These are phyloP conservation scores for Tiphia femorata DNA, from an alignment of 2,888 invertebrate species.

Conservation along the genomic window DNA sequence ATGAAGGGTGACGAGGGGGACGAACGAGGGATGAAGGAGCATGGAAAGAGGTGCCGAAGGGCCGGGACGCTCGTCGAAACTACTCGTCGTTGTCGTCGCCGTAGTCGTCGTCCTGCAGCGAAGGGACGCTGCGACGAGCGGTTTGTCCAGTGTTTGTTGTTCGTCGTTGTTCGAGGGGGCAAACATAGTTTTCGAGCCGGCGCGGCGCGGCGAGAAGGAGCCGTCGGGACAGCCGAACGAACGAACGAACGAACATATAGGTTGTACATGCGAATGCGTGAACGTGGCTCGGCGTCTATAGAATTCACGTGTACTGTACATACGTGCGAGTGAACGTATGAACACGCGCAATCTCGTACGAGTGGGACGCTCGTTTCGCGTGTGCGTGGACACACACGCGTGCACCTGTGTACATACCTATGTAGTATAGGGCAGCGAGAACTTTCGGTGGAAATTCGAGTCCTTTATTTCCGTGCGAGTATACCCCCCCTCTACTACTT, in stretches of 20 bases:
- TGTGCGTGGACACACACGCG: too few species aligned
- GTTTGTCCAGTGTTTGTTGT: slow-evolving; percentile 60
- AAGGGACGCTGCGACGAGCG: slow-evolving; percentile 44
- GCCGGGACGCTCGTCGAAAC: slow-evolving; percentile 33
- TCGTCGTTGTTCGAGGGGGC: slow-evolving; percentile 56
- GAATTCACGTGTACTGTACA: too few species aligned
- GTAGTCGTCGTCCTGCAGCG: slow-evolving; percentile 38
- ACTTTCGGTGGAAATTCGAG: slow-evolving; percentile 39
- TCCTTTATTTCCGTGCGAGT: slow-evolving; percentile 2
- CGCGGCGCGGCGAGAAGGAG: slow-evolving; percentile 42
- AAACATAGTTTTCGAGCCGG: slow-evolving; percentile 58
- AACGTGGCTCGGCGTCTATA: too few species aligned
- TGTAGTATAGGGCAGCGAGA: slow-evolving; percentile 15
- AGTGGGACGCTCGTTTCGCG: too few species aligned
- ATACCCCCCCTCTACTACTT: slow-evolving; percentile 18
- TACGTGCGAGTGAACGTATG: too few species aligned
- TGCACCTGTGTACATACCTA: neutral
- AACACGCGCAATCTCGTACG: neutral
- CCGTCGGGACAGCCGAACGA: slow-evolving; percentile 19
- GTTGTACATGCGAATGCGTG: neutral
- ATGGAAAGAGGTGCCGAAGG: slow-evolving; percentile 9
- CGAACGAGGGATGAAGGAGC: slow-evolving; percentile 18
- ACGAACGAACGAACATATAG: neutral
- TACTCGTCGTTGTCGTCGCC: too few species aligned
- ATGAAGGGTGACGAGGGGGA: slow-evolving; percentile 20